phyloP scores from a whole-genome alignment of 2,888 invertebrate genomes.

The Noctua janthe region DNA sequence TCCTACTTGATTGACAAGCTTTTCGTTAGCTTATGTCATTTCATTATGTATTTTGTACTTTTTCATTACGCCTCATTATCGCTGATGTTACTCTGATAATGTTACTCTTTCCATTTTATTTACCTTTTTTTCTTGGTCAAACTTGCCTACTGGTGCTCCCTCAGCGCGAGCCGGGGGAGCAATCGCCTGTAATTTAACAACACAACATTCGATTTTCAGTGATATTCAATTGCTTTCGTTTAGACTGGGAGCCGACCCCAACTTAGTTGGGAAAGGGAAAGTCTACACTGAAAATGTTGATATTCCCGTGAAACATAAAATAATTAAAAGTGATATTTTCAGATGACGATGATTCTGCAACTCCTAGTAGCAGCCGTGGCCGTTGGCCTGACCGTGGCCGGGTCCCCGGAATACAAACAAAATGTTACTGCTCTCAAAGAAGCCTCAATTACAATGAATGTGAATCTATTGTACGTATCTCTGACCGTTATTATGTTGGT shows the following conservation, averaged over 20 bases:
- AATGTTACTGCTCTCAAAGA: accelerated
- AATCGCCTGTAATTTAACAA: too few species aligned
- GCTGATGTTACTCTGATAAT: too few species aligned
- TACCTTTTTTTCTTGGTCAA: too few species aligned
- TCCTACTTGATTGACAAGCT: too few species aligned
- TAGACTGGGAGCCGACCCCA: not conserved
- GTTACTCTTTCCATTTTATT: too few species aligned
- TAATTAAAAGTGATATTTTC: not conserved
- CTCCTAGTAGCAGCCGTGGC: conserved; percentile 1
- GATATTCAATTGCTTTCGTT: not conserved
- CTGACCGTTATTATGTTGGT: not conserved
- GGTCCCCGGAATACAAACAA: not conserved
- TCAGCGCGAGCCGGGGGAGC: too few species aligned
- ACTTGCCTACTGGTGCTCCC: too few species aligned
- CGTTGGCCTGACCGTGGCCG: not conserved
- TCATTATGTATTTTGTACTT: too few species aligned
- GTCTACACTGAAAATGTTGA: not conserved
- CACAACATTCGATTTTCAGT: too few species aligned
- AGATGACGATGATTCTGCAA: conserved; percentile 11
- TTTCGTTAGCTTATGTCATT: too few species aligned
- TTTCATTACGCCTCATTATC: too few species aligned
- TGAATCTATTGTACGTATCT: conserved; percentile 8
- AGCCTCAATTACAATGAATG: accelerated
- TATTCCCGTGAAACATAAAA: not conserved
- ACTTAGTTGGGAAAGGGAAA: not conserved